Evolutionary conservation across 2,888 invertebrate genomes (phyloP).

Genomic region (Ormyrus nitidulus): DNA sequence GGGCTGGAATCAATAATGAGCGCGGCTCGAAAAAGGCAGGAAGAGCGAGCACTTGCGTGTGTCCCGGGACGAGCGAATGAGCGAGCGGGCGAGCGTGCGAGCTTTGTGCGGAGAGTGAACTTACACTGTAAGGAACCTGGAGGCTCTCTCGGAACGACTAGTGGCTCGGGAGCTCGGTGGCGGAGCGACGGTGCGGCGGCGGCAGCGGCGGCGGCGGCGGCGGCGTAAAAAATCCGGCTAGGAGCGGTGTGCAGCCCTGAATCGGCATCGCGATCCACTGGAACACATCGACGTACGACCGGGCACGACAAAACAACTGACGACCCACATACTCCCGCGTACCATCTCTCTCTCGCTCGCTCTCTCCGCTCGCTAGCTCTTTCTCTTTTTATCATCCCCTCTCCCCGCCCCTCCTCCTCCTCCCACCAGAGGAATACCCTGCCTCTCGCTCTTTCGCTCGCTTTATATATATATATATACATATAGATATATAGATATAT

Average conservation of each 20-base stretch:
- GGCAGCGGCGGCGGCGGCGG: slow-evolving; percentile 1
- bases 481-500: too few relatives aligned
- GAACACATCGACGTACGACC: slow-evolving; percentile 53
- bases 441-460: not conserved
- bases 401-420: not conserved
- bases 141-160: too few relatives aligned
- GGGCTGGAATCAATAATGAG: too few relatives aligned
- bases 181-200: not conserved
- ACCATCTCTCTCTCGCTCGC: slow-evolving; percentile 39
- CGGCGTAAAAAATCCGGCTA: not conserved
- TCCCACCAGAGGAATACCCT: not conserved
- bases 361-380: slow-evolving; percentile 17
- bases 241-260: slow-evolving; percentile 18
- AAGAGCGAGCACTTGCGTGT: not conserved
- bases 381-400: slow-evolving; percentile 52
- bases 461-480: too few relatives aligned
- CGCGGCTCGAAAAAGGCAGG: too few relatives aligned
- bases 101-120: too few relatives aligned
- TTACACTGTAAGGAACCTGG: too few relatives aligned
- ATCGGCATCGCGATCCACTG: slow-evolving; percentile 50
- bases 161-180: too few relatives aligned
- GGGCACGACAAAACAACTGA: slow-evolving; percentile 57
- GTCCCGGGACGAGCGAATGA: too few relatives aligned
- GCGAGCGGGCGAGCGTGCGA: too few relatives aligned
- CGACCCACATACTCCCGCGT: slow-evolving; percentile 54